phyloP scores from a whole-genome alignment of 1,140 invertebrate genomes.

The Brachionus calyciflorus region DNA sequence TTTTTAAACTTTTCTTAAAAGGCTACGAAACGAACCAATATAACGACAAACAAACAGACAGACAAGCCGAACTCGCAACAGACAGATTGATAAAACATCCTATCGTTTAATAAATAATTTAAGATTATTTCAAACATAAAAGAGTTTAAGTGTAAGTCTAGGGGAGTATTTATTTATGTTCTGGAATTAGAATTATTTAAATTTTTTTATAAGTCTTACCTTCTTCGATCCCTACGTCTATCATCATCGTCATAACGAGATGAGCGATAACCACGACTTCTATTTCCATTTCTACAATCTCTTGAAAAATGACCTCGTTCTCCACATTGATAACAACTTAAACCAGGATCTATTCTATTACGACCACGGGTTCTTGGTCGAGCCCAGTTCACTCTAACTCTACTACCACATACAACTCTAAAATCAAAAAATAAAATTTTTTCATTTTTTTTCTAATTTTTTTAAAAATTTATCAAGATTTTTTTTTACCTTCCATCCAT shows the following conservation, averaged over 20 bases:
- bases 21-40: not conserved
- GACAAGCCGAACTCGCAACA: conserved; percentile 24
- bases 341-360: conserved; percentile 51
- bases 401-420: conserved; percentile 63
- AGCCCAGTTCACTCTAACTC: conserved; percentile 56
- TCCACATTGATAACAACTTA: conserved; percentile 58
- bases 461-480: too few relatives aligned
- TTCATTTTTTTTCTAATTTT: too few relatives aligned
- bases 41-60: conserved; percentile 12
- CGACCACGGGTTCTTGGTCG: conserved; percentile 55
- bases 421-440: too few relatives aligned
- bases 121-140: not conserved
- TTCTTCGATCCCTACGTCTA: not conserved
- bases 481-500: conserved; percentile 54
- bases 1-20: too few relatives aligned
- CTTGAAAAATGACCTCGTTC: conserved; percentile 56
- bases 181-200: too few relatives aligned
- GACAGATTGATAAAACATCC: not conserved
- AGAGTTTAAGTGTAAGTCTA: too few relatives aligned
- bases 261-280: conserved; percentile 16
- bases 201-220: not conserved
- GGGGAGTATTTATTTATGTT: too few relatives aligned
- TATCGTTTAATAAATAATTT: conserved; percentile 18
- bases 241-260: not conserved
- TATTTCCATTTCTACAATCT: conserved; percentile 8